Percentiles rank a stretch among this genome's conserved stretches.
These are phyloP conservation scores for Drosophila murphyi DNA, from an alignment of 1,140 invertebrate species.

Conservation along the genomic window DNA sequence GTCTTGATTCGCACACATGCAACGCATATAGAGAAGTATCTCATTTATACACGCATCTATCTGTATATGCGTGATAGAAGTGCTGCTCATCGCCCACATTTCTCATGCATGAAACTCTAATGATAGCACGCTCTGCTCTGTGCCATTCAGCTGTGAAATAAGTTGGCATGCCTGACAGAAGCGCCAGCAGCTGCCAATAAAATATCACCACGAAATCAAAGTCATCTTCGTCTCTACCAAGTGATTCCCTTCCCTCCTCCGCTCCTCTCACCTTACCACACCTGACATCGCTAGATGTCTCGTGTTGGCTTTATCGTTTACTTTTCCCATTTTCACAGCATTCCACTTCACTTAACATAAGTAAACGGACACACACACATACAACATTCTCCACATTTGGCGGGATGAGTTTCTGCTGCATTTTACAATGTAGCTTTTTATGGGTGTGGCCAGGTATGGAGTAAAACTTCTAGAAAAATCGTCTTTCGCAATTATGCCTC, in stretches of 20 bases:
- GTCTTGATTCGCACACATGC: neutral
- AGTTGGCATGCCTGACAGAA: slow-evolving; percentile 26
- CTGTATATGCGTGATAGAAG: slow-evolving; percentile 7
- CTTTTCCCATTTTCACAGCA: slow-evolving; percentile 61
- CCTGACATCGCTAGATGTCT: slow-evolving; percentile 24
- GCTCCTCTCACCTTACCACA: neutral
- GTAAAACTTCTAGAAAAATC: too few relatives aligned
- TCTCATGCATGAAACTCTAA: slow-evolving; percentile 46
- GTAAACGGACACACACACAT: slow-evolving; percentile 15
- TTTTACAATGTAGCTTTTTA: too few relatives aligned
- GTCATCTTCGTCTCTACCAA: slow-evolving; percentile 13
- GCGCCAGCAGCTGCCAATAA: slow-evolving; percentile 58
- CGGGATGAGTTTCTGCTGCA: too few relatives aligned
- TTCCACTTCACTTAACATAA: slow-evolving; percentile 74
- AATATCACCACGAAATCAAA: slow-evolving; percentile 53
- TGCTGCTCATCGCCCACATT: slow-evolving; percentile 14
- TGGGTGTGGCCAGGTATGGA: too few relatives aligned
- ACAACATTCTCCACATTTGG: neutral
- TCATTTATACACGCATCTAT: neutral
- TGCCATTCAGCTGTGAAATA: slow-evolving; percentile 61
- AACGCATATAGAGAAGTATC: neutral
- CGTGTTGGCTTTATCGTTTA: slow-evolving; percentile 40
- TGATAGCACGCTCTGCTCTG: slow-evolving; percentile 38
- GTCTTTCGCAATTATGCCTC: too few relatives aligned
- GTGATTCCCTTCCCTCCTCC: neutral